Conservation (phyloP, 1,140 invertebrate species). For the Psix sp. region DNA sequence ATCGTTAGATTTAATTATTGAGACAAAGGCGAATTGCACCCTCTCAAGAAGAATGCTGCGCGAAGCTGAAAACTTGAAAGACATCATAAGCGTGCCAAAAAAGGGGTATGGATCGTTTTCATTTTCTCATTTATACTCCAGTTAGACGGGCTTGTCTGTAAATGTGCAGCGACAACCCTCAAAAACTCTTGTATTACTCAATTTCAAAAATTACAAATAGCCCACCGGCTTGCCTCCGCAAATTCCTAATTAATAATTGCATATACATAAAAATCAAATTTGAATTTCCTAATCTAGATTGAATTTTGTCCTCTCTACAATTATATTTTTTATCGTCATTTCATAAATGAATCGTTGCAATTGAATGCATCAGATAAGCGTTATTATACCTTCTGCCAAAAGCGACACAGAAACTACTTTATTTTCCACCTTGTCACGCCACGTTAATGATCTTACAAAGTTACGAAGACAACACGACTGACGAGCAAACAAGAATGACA, state of each 20-base stretch:
- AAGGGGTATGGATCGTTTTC: slow-evolving; percentile 61
- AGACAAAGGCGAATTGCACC: slow-evolving; percentile 65
- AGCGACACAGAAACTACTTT: slow-evolving; percentile 9
- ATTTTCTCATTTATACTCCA: slow-evolving; percentile 55
- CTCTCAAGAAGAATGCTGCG: slow-evolving; percentile 69
- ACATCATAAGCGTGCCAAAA: slow-evolving; percentile 70
- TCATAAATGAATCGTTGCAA: slow-evolving; percentile 32
- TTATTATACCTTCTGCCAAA: slow-evolving; percentile 22
- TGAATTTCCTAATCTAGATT: too few species aligned
- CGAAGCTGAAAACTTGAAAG: slow-evolving; percentile 74
- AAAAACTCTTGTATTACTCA: slow-evolving; percentile 11
- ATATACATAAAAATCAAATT: slow-evolving; percentile 33
- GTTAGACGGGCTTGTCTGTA: slow-evolving; percentile 22
- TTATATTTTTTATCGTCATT: slow-evolving; percentile 32
- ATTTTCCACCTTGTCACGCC: slow-evolving; percentile 72
- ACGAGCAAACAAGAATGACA: slow-evolving; percentile 71
- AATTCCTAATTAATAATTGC: slow-evolving; percentile 39
- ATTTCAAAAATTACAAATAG: slow-evolving; percentile 40
- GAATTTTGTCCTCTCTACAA: too few species aligned
- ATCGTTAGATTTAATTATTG: slow-evolving; percentile 76
- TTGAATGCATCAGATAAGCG: slow-evolving; percentile 42
- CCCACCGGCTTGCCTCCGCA: slow-evolving; percentile 3
- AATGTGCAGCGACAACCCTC: slow-evolving; percentile 34
- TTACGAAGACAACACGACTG: slow-evolving; percentile 70
- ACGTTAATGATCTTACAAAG: slow-evolving; percentile 74